Evolutionary conservation across 2,888 invertebrate species (phyloP), one percentile per base, ranked within the genome.

Genomic region (Callosobruchus maculatus): DNA sequence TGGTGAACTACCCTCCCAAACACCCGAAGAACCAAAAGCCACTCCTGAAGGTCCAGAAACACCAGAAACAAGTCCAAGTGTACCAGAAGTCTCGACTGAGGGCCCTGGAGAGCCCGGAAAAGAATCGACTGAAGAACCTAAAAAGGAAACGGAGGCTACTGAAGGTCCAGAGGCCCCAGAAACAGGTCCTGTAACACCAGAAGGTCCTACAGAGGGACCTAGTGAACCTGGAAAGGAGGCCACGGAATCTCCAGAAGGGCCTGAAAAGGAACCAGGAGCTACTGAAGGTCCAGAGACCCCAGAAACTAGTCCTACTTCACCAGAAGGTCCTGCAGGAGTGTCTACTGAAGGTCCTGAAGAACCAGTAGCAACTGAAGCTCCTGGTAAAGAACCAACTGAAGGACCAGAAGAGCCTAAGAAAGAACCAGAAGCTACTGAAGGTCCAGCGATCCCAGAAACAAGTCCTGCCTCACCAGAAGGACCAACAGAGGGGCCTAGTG

Each of bases 1-100:
- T 73, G 71, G 66, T 67, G 68, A n/a, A 67, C 66, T 70, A 71
- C 73, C n/a, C 72, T 74, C 26, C 69, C 68, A 2, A 49, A 20
- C 67, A 70, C 75, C 68, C 13, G 21, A 68, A 68, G 68, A 68
- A 68, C 21, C 68, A 21, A 68, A 3, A 21, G 22, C 68, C 5
- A 68, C 22, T 68, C 68, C 68, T 21, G 68, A 68, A 68, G 22
- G 21, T 20, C 7, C 68, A 21, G 71, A 73, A 70, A 71, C 22
- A 21, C 67, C 70, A 30, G 72, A 72, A 67, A 71, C 69, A 68
- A 72, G 73, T 70, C 74, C 76, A 22, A 68, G 69, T 66, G 71
- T 72, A 30, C 67, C 74, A 71, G 70, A 70, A 70, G 70, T 70
- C 70, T 20, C 70, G 31, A 68, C 70, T 20, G 72, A 74, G 67